These are phyloP conservation scores for Pachypanchax playfairii DNA, from an alignment of 2,113 vertebrate species.

Conservation along the genomic window DNA sequence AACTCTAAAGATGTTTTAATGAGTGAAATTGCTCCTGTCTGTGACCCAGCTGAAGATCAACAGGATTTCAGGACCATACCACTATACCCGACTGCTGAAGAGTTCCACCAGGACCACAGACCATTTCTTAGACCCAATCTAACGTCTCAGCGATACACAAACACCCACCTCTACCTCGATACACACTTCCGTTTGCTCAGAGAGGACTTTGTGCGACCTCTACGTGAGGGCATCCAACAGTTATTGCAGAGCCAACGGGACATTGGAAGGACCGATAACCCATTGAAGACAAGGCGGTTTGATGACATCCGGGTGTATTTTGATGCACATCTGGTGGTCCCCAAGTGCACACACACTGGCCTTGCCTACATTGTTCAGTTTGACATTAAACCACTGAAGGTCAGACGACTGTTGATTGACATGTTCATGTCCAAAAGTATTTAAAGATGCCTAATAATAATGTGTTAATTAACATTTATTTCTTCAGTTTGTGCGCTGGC, in stretches of 20 bases:
- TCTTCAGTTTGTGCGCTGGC: conserved; percentile 86
- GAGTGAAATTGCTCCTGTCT: neutral
- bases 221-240: conserved; percentile 88
- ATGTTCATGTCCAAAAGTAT: neutral
- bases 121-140: conserved; percentile 89
- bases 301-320: conserved; percentile 91
- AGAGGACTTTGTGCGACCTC: conserved; percentile 92
- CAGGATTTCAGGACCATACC: conserved; percentile 82
- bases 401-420: no score
- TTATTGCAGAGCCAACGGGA: conserved; percentile 77
- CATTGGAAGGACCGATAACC: conserved; percentile 55
- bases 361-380: conserved; percentile 88
- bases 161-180: conserved; percentile 86
- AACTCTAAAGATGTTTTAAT: neutral
- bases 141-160: conserved; percentile 82
- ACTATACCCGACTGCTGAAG: conserved; percentile 86
- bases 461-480: neutral
- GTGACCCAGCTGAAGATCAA: conserved; percentile 57
- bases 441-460: neutral
- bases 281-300: conserved; percentile 80
- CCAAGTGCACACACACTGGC: conserved; percentile 81
- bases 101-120: conserved; percentile 81
- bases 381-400: conserved; percentile 82
- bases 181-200: conserved; percentile 94
- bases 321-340: conserved; percentile 80